These are phyloP conservation scores for Oreortyx pictus DNA, from an alignment of 2,797 vertebrate species.

Conservation along the genomic window DNA sequence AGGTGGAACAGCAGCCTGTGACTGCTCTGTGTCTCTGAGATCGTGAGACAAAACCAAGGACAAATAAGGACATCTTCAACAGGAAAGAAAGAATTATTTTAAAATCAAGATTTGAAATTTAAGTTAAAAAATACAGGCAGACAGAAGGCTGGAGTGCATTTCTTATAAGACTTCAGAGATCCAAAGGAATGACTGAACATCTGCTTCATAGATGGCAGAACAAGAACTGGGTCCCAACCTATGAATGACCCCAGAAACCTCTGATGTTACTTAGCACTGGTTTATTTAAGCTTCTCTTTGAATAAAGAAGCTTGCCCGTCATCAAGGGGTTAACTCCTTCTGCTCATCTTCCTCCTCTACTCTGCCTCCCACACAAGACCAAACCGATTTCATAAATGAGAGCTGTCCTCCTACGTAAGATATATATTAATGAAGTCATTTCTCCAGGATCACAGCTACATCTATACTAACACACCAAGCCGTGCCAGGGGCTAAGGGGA, in stretches of 20 bases:
- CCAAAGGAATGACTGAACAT: background rate
- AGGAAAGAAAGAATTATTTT: background rate
- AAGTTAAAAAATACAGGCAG: background rate
- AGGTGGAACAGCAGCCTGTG: accelerated
- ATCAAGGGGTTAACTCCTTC: constrained; percentile 31
- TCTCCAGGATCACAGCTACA: constrained; percentile 21
- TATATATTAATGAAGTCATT: constrained; percentile 55
- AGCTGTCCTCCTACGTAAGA: constrained; percentile 66
- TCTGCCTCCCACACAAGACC: constrained; percentile 59
- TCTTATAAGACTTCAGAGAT: background rate
- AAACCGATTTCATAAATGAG: constrained; percentile 63
- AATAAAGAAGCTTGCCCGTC: background rate
- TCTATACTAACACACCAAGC: background rate
- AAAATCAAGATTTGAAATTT: background rate
- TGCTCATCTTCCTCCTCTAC: constrained; percentile 55
- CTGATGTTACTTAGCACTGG: background rate
- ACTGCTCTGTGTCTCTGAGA: background rate
- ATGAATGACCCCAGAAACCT: background rate
- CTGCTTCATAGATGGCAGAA: background rate
- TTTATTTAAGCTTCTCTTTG: background rate
- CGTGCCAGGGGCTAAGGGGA: background rate
- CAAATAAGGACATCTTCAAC: background rate
- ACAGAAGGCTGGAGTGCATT: background rate
- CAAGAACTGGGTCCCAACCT: background rate
- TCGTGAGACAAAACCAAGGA: background rate